Base-by-base conservation (phyloP, 2,888 invertebrate genomes). In the Dichetophora obliterata region DNA sequence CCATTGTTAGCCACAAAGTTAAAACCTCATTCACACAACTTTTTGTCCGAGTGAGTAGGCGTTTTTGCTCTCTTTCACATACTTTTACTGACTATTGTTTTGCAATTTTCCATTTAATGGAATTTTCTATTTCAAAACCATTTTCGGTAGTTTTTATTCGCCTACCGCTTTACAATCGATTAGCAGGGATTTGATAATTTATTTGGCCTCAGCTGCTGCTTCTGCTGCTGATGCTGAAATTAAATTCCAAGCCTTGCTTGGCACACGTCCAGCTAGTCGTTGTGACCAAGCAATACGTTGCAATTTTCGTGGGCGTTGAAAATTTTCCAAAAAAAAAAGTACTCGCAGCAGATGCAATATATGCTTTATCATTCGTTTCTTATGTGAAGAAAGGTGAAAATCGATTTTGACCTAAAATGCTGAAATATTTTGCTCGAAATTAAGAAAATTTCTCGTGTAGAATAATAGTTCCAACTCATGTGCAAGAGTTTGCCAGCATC, bases 131-230 rank as follows among this genome's bases (percentile, higher is more conserved):
- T 68, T 27, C 24, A 24, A 48, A 27, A 31, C 68, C 16, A 68
- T 68, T 68, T 65, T 68, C 50, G 3, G 68, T 24, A 19, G 22
- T 48, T 19, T 14, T 14, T 59, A 27, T 14, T 65, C 11, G 48
- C 9, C 43, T 22, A 24, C 31, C 34, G 63, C 16, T 11, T 43
- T 1, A 34, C 16, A 63, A 11, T 24, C 54, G 69, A 69, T 68
- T 68, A 48, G 68, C 11, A 50, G 50, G 48, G 59, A 50, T 50
- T 9, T 19, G 24, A 22, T 59, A 43, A 59, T 27, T 48, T 24
- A 61, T 50, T 43, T 43, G 24, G 22, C 22, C 57, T 72, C 72
- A 72, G 72, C 72, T 72, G 72, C 71, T n/a, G 27, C 22, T 52
- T n/a, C 22, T 43, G 66, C n/a, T 43, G 6, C 34, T 54, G 54